Base-by-base conservation (phyloP, 1,140 invertebrate species). In the Adoxophyes honmai region DNA sequence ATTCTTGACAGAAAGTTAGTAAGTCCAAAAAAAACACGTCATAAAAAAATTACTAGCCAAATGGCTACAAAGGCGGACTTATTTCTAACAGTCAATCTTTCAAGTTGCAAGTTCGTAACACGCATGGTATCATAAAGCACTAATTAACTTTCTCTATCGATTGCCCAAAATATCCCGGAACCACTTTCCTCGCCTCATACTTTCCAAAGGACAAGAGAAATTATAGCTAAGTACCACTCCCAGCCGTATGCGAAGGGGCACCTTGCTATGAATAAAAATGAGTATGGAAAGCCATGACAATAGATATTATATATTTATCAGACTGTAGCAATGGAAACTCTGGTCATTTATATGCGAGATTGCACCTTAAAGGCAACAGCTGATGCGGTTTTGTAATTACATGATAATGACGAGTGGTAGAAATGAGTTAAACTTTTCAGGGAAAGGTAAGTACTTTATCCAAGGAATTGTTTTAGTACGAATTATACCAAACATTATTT, bases 141-240 rank as follows among this genome's bases (percentile, higher is more conserved):
- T 74, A 73, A 77, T 77, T 71, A 73, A 81, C 85, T 88, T 88
- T 88, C 85, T 80, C 42, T 78, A 88, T 79, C 73, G 75, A 70
- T 72, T 78, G 74, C 65, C 85, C 74, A 86, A 86, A 83, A 83
- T 75, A 84, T 79, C 77, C 77, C 75, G 74, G 71, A 76, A 73
- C 71, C 64, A 77, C 82, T 88, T 88, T 86, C 82, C 71, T 77
- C 79, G 66, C 68, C 75, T 78, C 42, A 68, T 73, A 72, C 80
- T 85, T 86, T 88, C 78, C 71, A 74, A 78, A 78, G 78, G 85
- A 80, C 81, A 62, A 77, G 82, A 81, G 85, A 88, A 88, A 88
- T 81, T 84, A 87, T 86, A 78, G 52, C 51, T 14, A 52, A 52
- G 53, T 48, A 48, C 42, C 70, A 70, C 70, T 61, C 61, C 68